A percentile compares a stretch with the other conserved stretches of the same genome.
Conservation (phyloP, 1,140 invertebrate species). For the Drosophila ambigua region DNA sequence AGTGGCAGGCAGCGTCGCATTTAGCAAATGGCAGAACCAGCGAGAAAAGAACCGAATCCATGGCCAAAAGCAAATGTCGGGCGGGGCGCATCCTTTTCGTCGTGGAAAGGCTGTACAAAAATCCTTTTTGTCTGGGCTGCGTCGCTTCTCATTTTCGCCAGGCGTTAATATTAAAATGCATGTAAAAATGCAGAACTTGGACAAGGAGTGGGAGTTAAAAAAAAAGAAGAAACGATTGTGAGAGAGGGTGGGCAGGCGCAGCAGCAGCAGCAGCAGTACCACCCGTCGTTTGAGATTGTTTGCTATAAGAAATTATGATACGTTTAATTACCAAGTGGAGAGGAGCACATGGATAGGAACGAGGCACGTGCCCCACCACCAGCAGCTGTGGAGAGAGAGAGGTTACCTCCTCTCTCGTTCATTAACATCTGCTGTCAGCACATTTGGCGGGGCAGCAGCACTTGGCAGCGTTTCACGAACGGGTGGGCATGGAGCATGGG, state of each 20-base stretch:
- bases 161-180: slow-evolving; percentile 79
- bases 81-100: slow-evolving; percentile 62
- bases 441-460: slow-evolving; percentile 55
- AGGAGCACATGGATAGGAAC: no score
- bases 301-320: slow-evolving; percentile 80
- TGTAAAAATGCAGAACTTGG: slow-evolving; percentile 70
- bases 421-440: slow-evolving; percentile 81
- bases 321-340: slow-evolving; percentile 76
- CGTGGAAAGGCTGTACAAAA: slow-evolving; percentile 17
- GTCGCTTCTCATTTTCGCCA: slow-evolving; percentile 63
- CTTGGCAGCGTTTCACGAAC: slow-evolving; percentile 28
- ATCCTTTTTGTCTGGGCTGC: slow-evolving; percentile 75
- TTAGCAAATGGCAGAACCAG: slow-evolving; percentile 64
- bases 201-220: slow-evolving; percentile 11
- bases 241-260: neutral
- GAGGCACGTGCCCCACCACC: slow-evolving; percentile 53
- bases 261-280: neutral
- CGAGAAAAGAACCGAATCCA: slow-evolving; percentile 40
- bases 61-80: slow-evolving; percentile 70
- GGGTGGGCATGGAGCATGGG: slow-evolving; percentile 10
- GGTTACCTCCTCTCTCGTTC: slow-evolving; percentile 55
- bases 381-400: no score
- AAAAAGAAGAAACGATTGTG: slow-evolving; percentile 8
- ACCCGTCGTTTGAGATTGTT: slow-evolving; percentile 28
- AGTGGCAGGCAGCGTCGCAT: slow-evolving; percentile 32